Conservation (phyloP, 1,140 invertebrate genomes). For the Kradibia gibbosae region DNA sequence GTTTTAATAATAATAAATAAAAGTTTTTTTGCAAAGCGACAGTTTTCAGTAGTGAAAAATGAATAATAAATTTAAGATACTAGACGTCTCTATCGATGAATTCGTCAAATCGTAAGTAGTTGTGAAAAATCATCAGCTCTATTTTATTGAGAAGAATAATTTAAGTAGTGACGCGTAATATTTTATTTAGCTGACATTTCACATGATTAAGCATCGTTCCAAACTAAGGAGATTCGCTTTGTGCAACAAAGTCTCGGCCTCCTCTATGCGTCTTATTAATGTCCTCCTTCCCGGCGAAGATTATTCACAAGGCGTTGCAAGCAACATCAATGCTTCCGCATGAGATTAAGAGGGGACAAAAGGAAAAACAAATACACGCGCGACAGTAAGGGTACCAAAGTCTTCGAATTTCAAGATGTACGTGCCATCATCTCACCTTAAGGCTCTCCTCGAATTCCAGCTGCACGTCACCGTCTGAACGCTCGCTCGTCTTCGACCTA, state of each 20-base stretch:
- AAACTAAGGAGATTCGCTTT: neutral
- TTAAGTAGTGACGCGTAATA: neutral
- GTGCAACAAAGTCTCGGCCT: neutral
- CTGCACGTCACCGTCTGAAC: neutral
- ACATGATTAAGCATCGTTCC: neutral
- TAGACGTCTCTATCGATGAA: neutral
- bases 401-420: slow-evolving; percentile 34
- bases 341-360: slow-evolving; percentile 13
- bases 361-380: neutral
- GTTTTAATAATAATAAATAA: too few species aligned
- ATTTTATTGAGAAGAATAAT: neutral
- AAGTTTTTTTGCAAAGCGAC: too few species aligned
- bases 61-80: neutral
- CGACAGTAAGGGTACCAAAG: neutral
- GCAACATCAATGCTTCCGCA: slow-evolving; percentile 12
- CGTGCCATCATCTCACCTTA: slow-evolving; percentile 27
- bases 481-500: neutral
- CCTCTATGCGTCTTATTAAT: slow-evolving; percentile 7
- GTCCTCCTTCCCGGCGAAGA: neutral
- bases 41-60: too few species aligned
- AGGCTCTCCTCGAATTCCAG: slow-evolving; percentile 35
- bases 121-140: neutral
- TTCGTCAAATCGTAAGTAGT: neutral
- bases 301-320: slow-evolving; percentile 22
- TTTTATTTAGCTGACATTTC: neutral